Conservation (phyloP, 2,113 vertebrate genomes). For the Nibea coibor region DNA sequence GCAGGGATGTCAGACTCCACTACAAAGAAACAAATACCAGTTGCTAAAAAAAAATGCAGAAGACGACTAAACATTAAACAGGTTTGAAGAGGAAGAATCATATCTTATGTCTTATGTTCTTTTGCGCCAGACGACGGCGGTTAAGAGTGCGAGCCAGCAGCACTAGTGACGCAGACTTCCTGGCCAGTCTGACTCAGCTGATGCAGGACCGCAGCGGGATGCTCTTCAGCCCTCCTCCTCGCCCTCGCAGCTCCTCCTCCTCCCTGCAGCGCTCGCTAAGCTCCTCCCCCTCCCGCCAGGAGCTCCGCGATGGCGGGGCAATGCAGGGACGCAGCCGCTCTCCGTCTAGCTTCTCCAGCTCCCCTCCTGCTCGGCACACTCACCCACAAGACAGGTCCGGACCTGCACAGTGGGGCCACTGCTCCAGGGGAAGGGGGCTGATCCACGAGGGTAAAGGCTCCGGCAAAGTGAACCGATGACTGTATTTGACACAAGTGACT, state of each 20-base stretch:
- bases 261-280: constrained; percentile 95
- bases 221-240: constrained; percentile 90
- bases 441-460: constrained; percentile 88
- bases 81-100: background rate
- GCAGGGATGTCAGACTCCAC: background rate
- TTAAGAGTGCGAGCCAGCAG: constrained; percentile 94
- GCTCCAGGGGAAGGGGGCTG: constrained; percentile 74
- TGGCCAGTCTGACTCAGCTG: constrained; percentile 95
- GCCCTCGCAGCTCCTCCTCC: constrained; percentile 89
- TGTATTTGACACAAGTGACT: constrained; percentile 34
- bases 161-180: constrained; percentile 95
- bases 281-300: constrained; percentile 93
- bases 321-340: constrained; percentile 91
- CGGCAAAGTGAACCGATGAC: constrained; percentile 93
- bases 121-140: constrained; percentile 84
- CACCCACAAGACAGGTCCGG: constrained; percentile 88
- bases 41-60: background rate
- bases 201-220: constrained; percentile 92
- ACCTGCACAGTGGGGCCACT: constrained; percentile 84
- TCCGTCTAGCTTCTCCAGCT: constrained; percentile 91
- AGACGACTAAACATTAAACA: background rate
- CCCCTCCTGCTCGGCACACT: constrained; percentile 90
- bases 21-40: background rate
- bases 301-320: constrained; percentile 82
- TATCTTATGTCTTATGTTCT: background rate